These are phyloP conservation scores for Pyralis farinalis DNA, from an alignment of 2,888 invertebrate species.

Conservation along the genomic window DNA sequence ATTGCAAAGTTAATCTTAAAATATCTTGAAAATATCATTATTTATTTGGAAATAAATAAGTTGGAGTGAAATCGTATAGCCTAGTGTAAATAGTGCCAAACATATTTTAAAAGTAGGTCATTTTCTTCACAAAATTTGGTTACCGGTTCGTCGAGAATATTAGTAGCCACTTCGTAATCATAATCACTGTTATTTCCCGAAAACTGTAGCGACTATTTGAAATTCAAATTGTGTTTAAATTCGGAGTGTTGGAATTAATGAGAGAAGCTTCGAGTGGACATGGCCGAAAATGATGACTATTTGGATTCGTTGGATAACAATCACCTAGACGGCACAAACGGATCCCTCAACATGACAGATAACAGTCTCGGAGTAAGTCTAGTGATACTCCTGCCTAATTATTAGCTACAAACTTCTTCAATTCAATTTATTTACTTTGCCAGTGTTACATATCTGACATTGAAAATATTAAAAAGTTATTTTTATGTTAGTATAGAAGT, in stretches of 20 bases:
- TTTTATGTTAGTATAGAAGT: no score
- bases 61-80: conserved; percentile 30
- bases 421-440: no score
- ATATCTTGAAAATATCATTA: conserved; percentile 46
- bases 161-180: conserved; percentile 24
- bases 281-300: conserved; percentile 78
- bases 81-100: conserved; percentile 30
- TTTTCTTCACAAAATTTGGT: conserved; percentile 58
- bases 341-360: conserved; percentile 77
- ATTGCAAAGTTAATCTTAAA: conserved; percentile 54
- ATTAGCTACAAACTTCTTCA: no score
- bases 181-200: conserved; percentile 10
- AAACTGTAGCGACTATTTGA: conserved; percentile 5
- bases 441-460: no score
- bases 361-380: conserved; percentile 69
- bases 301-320: conserved; percentile 75
- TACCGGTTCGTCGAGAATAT: conserved; percentile 68
- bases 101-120: conserved; percentile 65
- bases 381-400: no score
- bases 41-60: conserved; percentile 35
- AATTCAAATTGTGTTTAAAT: conserved; percentile 32
- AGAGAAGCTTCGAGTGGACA: conserved; percentile 47
- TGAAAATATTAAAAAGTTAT: no score
- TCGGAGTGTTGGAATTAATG: conserved; percentile 42
- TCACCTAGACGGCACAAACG: conserved; percentile 83